These are phyloP conservation scores for Zonotrichia leucophrys DNA, from an alignment of 2,113 vertebrate species.

Conservation along the genomic window DNA sequence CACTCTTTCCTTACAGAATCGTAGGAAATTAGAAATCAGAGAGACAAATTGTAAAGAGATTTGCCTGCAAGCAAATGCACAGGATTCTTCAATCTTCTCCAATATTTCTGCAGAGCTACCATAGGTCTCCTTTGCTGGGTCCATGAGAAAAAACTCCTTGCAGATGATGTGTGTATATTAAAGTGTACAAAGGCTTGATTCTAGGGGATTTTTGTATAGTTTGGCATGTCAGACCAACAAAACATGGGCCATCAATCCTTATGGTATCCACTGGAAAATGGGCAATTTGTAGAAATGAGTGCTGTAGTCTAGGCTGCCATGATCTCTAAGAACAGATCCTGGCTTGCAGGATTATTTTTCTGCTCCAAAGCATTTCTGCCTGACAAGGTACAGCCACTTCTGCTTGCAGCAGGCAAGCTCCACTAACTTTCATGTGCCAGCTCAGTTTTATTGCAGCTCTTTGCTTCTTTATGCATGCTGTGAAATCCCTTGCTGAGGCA, in stretches of 20 bases:
- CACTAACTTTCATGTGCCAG: neutral
- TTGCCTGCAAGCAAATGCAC: neutral
- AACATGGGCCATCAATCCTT: neutral
- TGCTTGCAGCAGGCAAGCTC: neutral
- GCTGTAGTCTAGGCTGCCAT: neutral
- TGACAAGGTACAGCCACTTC: neutral
- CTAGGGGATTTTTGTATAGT: neutral
- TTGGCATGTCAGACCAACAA: neutral
- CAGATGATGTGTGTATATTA: neutral
- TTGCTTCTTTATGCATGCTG: neutral
- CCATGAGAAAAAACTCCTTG: neutral
- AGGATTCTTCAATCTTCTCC: neutral
- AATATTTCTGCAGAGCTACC: neutral
- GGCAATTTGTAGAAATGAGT: neutral
- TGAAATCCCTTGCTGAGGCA: neutral
- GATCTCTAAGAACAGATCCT: neutral
- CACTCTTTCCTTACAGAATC: neutral
- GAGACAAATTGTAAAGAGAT: neutral
- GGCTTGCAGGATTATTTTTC: neutral
- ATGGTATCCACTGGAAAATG: neutral
- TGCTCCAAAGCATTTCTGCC: neutral
- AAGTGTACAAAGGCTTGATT: neutral
- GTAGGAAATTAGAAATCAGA: neutral
- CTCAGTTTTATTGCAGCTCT: neutral
- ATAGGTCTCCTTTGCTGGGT: neutral